phyloP scores from a whole-genome alignment of 1,140 invertebrate genomes.

The Drosophila sechellia region DNA sequence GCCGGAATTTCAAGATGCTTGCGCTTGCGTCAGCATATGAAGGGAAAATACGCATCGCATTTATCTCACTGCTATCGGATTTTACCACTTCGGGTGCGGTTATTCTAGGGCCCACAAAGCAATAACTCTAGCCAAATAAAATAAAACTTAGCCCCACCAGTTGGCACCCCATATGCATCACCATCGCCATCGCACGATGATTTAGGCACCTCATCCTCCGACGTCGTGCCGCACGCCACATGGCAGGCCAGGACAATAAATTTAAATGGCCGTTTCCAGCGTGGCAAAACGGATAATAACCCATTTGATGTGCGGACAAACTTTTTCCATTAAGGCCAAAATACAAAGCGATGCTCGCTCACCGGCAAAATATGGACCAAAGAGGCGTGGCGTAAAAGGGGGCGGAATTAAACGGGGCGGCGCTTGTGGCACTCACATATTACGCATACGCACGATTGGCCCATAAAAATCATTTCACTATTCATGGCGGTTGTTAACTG shows the following conservation, averaged over 20 bases:
- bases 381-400: slow-evolving; percentile 15
- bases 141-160: slow-evolving; percentile 20
- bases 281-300: slow-evolving; percentile 50
- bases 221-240: slow-evolving; percentile 35
- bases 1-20: slow-evolving; percentile 14
- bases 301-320: slow-evolving; percentile 44
- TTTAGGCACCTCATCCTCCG: slow-evolving; percentile 29
- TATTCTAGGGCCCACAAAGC: slow-evolving; percentile 7
- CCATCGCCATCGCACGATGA: slow-evolving; percentile 11
- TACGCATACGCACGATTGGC: slow-evolving; percentile 55
- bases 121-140: slow-evolving; percentile 17
- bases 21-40: slow-evolving; percentile 8
- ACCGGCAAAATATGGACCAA: slow-evolving; percentile 39
- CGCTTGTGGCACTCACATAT: slow-evolving; percentile 11
- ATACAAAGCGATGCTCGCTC: slow-evolving; percentile 45
- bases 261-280: slow-evolving; percentile 48
- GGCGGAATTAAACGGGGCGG: slow-evolving; percentile 20
- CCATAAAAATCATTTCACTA: slow-evolving; percentile 34
- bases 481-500: slow-evolving; percentile 34
- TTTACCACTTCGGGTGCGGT: slow-evolving; percentile 11
- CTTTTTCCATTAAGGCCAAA: slow-evolving; percentile 48
- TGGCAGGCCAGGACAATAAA: slow-evolving; percentile 30
- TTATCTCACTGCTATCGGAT: slow-evolving; percentile 32
- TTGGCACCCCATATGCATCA: slow-evolving; percentile 32
- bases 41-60: slow-evolving; percentile 4